Base-by-base conservation (phyloP, 1,140 invertebrate genomes). In the Caerostris extrusa region DNA sequence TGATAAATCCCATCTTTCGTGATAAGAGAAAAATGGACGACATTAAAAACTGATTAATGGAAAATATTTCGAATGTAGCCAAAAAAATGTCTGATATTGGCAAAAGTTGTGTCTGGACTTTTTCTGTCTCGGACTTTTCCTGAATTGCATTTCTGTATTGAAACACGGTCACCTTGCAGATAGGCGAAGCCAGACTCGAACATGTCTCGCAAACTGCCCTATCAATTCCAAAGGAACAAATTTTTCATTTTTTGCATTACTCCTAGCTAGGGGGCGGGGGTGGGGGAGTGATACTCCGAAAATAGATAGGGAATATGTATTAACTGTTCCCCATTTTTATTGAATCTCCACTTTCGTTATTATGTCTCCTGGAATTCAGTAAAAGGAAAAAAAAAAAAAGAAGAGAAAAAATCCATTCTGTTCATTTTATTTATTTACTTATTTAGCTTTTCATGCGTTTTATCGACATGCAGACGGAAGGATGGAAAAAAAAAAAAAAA, bases 291-390 rank as follows among this genome's bases (percentile, higher is more conserved):
- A 67, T 86, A 92, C 91, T 69, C 64, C 82, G 6, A 86, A 92
- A 92, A 92, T 92, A 92, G 91, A 92, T 86, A 69, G 81, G 61
- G 58, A 82, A 82, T 90, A 90, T 92, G 91, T 92, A 92, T 92
- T 92, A 92, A 92, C 91, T 86, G 91, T 86, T 85, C 82, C 71
- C 82, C 82, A 69, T 86, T 92, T 92, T 92, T 92, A 92, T 92
- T 92, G 91, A 92, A 92, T 92, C 82, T 92, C 91, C 77, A 86
- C 91, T 92, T 92, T 69, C 77, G 81, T 34, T 71, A 92, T 92
- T 92, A 82, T 91, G 53, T 60, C 58, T 50, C n/a, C 19, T 8
- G 77, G 57, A 83, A 83, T 82, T 82, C 58, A n/a, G 69, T 64
- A 57, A 53, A 3, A 5, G 14, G 56, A n/a, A n/a, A n/a, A n/a